A percentile compares a stretch with the other conserved stretches of the same genome.
Conservation (phyloP, 2,888 invertebrate genomes). For the Ptychoptera albimana region DNA sequence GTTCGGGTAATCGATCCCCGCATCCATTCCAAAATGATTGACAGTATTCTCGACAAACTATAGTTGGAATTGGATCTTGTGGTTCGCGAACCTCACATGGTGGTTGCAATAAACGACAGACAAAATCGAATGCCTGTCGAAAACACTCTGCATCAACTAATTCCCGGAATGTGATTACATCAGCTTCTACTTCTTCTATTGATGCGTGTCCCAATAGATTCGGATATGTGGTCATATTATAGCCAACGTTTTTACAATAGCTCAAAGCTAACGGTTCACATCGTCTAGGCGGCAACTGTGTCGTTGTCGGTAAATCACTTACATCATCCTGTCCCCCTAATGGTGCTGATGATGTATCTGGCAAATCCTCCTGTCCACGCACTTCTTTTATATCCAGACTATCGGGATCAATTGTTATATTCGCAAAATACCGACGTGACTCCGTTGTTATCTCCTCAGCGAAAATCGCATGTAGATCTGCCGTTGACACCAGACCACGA, state of each 20-base stretch:
- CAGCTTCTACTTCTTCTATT: conserved; percentile 46
- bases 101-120: conserved; percentile 75
- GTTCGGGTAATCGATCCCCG: conserved; percentile 53
- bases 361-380: conserved; percentile 25
- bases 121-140: conserved; percentile 72
- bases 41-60: conserved; percentile 63
- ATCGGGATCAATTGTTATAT: conserved; percentile 45
- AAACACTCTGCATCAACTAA: conserved; percentile 86
- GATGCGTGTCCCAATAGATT: conserved; percentile 48
- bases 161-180: conserved; percentile 69
- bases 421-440: conserved; percentile 42
- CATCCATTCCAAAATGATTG: conserved; percentile 72
- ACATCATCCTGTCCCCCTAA: conserved; percentile 19
- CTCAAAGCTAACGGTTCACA: conserved; percentile 50
- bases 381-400: conserved; percentile 47
- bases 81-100: conserved; percentile 56
- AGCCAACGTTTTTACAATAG: conserved; percentile 54
- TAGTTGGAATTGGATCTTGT: conserved; percentile 22
- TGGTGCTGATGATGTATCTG: conserved; percentile 26
- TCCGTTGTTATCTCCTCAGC: conserved; percentile 44
- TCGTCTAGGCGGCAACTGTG: conserved; percentile 38
- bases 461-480: conserved; percentile 48
- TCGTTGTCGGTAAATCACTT: conserved; percentile 27
- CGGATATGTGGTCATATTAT: conserved; percentile 71
- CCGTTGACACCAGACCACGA: conserved; percentile 45